Percentiles rank a stretch among this genome's conserved stretches.
These are phyloP conservation scores for Phalacrocorax brasilianus DNA, from an alignment of 2,113 vertebrate species.

Conservation along the genomic window DNA sequence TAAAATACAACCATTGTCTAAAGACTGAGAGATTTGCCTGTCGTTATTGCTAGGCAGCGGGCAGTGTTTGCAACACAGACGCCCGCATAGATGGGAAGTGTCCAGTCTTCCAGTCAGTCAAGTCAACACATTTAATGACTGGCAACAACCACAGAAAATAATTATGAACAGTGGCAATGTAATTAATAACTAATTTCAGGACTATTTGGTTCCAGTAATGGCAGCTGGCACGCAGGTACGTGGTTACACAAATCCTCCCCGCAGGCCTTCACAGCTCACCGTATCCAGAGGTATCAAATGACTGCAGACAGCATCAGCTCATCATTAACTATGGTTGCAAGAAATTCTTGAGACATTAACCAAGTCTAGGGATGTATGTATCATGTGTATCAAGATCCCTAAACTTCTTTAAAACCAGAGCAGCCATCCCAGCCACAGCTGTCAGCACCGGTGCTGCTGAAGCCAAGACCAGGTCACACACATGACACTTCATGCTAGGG, in stretches of 20 bases:
- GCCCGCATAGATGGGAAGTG: fast-evolving
- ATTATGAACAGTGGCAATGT: neutral
- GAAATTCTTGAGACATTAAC: neutral
- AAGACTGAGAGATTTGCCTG: neutral
- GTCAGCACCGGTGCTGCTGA: neutral
- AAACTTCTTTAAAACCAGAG: neutral
- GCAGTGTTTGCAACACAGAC: neutral
- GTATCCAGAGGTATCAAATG: neutral
- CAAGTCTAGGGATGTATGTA: neutral
- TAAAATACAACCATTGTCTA: neutral
- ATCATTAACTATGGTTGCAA: neutral
- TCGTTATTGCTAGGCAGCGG: neutral
- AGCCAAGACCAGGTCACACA: neutral
- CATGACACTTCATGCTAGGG: neutral
- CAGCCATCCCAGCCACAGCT: neutral
- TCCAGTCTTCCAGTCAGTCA: neutral
- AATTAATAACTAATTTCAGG: neutral
- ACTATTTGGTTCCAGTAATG: neutral
- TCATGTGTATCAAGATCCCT: neutral
- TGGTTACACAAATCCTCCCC: neutral
- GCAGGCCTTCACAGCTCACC: neutral
- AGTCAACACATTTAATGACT: neutral
- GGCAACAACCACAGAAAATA: neutral
- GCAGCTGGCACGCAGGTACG: neutral
- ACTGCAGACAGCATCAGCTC: neutral